Evolutionary conservation across 2,113 vertebrate species (phyloP).

Genomic region (Salminus brasiliensis): DNA sequence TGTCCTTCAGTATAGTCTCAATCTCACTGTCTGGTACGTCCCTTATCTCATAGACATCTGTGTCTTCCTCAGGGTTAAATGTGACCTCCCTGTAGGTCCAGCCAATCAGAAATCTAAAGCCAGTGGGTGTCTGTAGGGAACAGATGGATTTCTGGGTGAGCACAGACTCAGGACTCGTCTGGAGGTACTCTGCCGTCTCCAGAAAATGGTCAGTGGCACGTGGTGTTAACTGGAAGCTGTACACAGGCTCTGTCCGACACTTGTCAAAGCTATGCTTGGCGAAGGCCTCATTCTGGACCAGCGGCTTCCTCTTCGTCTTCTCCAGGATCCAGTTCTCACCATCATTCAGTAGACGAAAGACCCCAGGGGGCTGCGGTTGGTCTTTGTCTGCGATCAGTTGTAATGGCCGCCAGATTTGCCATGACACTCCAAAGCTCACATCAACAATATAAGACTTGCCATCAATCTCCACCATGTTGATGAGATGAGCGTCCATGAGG

Average conservation of each 20-base stretch:
- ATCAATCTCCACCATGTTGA: slow-evolving; percentile 75
- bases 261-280: slow-evolving; percentile 72
- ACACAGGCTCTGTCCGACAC: slow-evolving; percentile 68
- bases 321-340: slow-evolving; percentile 78
- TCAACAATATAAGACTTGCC: slow-evolving; percentile 78
- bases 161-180: slow-evolving; percentile 75
- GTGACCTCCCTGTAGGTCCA: slow-evolving; percentile 78
- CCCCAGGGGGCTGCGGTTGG: slow-evolving; percentile 75
- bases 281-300: slow-evolving; percentile 75
- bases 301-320: slow-evolving; percentile 75
- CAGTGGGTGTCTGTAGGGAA: slow-evolving; percentile 78
- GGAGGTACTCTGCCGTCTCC: slow-evolving; percentile 64
- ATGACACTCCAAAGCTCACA: slow-evolving; percentile 79
- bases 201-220: slow-evolving; percentile 72
- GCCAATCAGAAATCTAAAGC: slow-evolving; percentile 80
- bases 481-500: slow-evolving; percentile 44
- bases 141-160: slow-evolving; percentile 85
- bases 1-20: slow-evolving; percentile 75
- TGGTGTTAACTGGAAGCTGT: slow-evolving; percentile 78
- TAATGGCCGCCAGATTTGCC: slow-evolving; percentile 82
- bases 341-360: slow-evolving; percentile 77
- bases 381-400: slow-evolving; percentile 80
- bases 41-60: slow-evolving; percentile 77
- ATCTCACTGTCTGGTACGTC: slow-evolving; percentile 77
- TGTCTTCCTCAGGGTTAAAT: slow-evolving; percentile 80